Evolutionary conservation across 2,113 vertebrate species (phyloP), one percentile per base, ranked within the genome.

Genomic region (Heterotis niloticus): DNA sequence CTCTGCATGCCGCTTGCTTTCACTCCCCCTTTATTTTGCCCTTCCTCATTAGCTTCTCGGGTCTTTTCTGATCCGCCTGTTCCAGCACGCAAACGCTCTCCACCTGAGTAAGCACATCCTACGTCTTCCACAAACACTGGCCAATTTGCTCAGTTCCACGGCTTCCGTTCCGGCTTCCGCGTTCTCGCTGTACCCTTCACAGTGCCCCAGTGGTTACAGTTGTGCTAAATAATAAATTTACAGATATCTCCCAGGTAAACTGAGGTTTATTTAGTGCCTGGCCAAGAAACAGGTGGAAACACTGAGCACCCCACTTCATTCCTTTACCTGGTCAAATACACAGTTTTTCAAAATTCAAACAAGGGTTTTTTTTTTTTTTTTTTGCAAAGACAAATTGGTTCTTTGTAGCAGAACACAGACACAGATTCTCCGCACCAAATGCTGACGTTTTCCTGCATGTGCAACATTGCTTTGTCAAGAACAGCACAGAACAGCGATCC

Each of bases 1-100:
- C 52, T 60, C 54, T 74, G 23, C 72, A 17, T 52, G 54, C 72
- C 17, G 56, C 54, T 57, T 74, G 72, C 72, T 74, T 74, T 74
- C 26, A 59, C 54, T 74, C 23, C 72, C 26, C 20, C 7, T n/a
- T n/a, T 28, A 16, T 60, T 74, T 74, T n/a, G 20, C 34, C 16
- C 23, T 74, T 59, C 24, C 72, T 59, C 24, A 59, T 74, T 74
- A 74, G 54, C 28, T 28, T 57, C 44, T n/a, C 51, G 5, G 23
- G 44, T 23, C 17, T 44, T 7, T 52, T 62, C 34, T 51, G 54
- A 72, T 72, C 69, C 54, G 34, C 54, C 20, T 16, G 3, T 52
- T 72, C 51, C 44, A 54, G 29, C 11, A 66, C 23, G 20, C 54
- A n/a, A 23, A 4, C 69, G n/a, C 20, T 72, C 18, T 11, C 69